phyloP scores from a whole-genome alignment of 2,797 vertebrate species.

The Amblyraja radiata region DNA sequence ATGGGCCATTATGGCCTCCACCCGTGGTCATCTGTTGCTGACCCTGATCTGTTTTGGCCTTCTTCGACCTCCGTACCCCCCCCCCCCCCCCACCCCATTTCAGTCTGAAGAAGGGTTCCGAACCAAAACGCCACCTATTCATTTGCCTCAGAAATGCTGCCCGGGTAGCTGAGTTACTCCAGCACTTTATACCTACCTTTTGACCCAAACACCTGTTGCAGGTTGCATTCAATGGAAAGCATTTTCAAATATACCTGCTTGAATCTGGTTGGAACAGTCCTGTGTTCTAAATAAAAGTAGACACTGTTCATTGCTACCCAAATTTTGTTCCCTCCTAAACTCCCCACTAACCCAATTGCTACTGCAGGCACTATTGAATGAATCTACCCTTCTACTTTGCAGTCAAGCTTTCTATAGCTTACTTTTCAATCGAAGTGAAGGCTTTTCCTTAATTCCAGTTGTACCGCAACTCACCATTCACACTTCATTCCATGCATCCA shows the following conservation, averaged over 20 bases:
- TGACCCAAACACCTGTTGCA: background rate
- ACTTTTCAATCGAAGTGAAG: background rate
- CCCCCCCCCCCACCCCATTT: no score
- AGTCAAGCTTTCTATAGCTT: background rate
- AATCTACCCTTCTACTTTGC: background rate
- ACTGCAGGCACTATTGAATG: background rate
- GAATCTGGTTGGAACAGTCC: background rate
- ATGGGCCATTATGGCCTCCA: no score
- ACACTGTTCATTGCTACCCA: background rate
- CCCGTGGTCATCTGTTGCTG: no score
- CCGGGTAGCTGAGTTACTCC: no score
- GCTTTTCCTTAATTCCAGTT: background rate
- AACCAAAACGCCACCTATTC: no score
- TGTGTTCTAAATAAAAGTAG: background rate
- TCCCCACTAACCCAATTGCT: background rate
- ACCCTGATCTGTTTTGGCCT: no score
- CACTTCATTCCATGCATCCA: no score
- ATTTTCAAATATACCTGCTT: background rate
- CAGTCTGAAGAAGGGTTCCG: no score
- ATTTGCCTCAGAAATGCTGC: no score
- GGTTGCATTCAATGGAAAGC: background rate
- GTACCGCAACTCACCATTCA: background rate
- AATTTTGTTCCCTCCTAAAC: background rate
- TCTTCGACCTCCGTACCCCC: no score
- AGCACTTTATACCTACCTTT: no score